Conservation (phyloP, 2,797 vertebrate genomes). For the Eutrigla gurnardus region DNA sequence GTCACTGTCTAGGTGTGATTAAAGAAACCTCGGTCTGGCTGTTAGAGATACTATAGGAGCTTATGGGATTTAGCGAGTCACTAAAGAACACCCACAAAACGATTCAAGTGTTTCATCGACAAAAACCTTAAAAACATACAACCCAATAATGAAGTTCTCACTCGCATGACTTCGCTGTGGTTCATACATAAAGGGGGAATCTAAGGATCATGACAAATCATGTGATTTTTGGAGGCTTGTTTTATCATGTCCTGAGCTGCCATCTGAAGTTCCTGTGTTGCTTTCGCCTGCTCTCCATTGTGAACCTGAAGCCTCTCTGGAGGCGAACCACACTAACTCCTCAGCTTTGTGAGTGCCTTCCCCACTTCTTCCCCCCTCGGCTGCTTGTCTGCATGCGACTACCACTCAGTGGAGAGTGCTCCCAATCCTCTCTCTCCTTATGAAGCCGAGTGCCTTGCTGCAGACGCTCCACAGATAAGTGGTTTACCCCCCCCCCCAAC, state of each 20-base stretch:
- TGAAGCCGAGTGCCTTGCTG: constrained; percentile 73
- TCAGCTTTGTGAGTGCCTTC: constrained; percentile 61
- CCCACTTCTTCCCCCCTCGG: constrained; percentile 46
- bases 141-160: constrained; percentile 55
- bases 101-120: constrained; percentile 64
- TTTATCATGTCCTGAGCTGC: constrained; percentile 39
- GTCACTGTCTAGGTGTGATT: constrained; percentile 77
- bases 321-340: constrained; percentile 55
- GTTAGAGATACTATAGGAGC: constrained; percentile 81
- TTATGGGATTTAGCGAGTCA: constrained; percentile 80
- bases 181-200: constrained; percentile 43
- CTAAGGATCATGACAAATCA: constrained; percentile 54
- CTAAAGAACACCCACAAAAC: constrained; percentile 62
- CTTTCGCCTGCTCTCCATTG: constrained; percentile 51
- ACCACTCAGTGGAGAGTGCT: constrained; percentile 71
- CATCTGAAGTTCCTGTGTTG: constrained; percentile 60
- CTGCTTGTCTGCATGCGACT: constrained; percentile 70
- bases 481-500: constrained; percentile 40
- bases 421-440: constrained; percentile 70
- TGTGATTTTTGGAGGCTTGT: constrained; percentile 30
- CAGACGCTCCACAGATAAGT: constrained; percentile 73
- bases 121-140: constrained; percentile 63
- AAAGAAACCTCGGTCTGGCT: constrained; percentile 78
- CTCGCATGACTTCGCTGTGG: constrained; percentile 46
- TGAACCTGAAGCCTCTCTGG: constrained; percentile 74